These are phyloP conservation scores for Lymantria dispar DNA, from an alignment of 2,888 invertebrate species.

Conservation along the genomic window DNA sequence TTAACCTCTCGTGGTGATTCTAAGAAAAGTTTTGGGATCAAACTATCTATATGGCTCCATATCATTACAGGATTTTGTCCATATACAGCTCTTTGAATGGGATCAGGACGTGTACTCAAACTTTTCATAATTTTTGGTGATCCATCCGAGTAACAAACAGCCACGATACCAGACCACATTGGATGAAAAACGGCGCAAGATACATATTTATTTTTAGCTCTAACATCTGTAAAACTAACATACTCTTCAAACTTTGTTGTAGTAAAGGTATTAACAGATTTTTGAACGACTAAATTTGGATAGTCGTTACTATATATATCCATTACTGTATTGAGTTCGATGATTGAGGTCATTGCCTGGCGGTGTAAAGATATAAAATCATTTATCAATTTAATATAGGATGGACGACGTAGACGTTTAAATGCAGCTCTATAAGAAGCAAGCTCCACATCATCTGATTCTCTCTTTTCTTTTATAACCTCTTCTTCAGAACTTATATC, in stretches of 20 bases:
- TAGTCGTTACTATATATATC: slow-evolving; percentile 86
- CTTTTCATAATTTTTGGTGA: slow-evolving; percentile 74
- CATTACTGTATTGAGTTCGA: slow-evolving; percentile 75
- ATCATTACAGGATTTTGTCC: slow-evolving; percentile 86
- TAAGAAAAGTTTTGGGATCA: slow-evolving; percentile 86
- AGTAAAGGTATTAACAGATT: slow-evolving; percentile 52
- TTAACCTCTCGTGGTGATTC: slow-evolving; percentile 86
- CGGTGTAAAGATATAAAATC: slow-evolving; percentile 48
- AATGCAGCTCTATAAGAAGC: slow-evolving; percentile 54
- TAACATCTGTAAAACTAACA: slow-evolving; percentile 85
- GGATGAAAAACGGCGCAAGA: slow-evolving; percentile 87
- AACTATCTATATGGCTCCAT: slow-evolving; percentile 88
- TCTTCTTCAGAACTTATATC: slow-evolving; percentile 46
- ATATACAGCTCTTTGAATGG: slow-evolving; percentile 81
- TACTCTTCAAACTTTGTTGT: slow-evolving; percentile 75
- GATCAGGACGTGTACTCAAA: slow-evolving; percentile 62
- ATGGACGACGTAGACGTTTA: slow-evolving; percentile 58
- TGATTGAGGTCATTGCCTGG: slow-evolving; percentile 56
- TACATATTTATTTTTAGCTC: slow-evolving; percentile 86
- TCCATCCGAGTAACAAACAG: slow-evolving; percentile 84
- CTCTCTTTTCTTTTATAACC: slow-evolving; percentile 36
- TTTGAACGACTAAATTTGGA: slow-evolving; percentile 65
- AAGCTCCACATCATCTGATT: slow-evolving; percentile 56
- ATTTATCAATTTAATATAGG: slow-evolving; percentile 61
- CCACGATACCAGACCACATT: slow-evolving; percentile 86